Evolutionary conservation across 2,888 invertebrate species (phyloP).

Genomic region (Microctonus hyperodae): DNA sequence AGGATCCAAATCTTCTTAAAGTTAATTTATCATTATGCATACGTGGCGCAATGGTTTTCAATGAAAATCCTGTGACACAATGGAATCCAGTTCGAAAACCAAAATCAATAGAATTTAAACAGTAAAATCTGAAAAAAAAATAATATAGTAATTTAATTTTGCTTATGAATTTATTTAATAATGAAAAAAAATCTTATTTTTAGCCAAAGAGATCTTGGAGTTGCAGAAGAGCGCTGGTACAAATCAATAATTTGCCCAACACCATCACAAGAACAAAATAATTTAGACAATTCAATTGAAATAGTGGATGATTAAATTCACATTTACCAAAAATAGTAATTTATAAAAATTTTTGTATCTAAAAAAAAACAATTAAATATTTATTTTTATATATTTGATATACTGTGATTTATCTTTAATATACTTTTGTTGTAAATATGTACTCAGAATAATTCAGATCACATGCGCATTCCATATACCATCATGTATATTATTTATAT

Average conservation of each 20-base stretch:
- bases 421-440: too few species aligned
- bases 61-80: conserved; percentile 72
- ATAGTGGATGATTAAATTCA: conserved; percentile 7
- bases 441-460: neutral
- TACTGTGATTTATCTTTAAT: too few species aligned
- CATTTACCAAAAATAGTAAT: too few species aligned
- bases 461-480: neutral
- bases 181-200: conserved; percentile 13
- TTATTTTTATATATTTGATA: too few species aligned
- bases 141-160: neutral
- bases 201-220: conserved; percentile 51
- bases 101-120: conserved; percentile 39
- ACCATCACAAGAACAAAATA: neutral
- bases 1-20: conserved; percentile 54
- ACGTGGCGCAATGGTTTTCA: conserved; percentile 76
- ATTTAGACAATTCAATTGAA: conserved; percentile 11
- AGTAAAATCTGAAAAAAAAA: conserved; percentile 42
- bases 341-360: too few species aligned
- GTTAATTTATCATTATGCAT: conserved; percentile 62
- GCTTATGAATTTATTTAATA: neutral
- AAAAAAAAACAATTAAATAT: too few species aligned
- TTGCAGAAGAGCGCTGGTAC: conserved; percentile 55
- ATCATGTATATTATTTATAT: neutral
- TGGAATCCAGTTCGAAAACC: conserved; percentile 76
- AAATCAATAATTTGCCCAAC: conserved; percentile 49